Conservation (phyloP, 2,888 invertebrate genomes). For the Latrodectus elegans region DNA sequence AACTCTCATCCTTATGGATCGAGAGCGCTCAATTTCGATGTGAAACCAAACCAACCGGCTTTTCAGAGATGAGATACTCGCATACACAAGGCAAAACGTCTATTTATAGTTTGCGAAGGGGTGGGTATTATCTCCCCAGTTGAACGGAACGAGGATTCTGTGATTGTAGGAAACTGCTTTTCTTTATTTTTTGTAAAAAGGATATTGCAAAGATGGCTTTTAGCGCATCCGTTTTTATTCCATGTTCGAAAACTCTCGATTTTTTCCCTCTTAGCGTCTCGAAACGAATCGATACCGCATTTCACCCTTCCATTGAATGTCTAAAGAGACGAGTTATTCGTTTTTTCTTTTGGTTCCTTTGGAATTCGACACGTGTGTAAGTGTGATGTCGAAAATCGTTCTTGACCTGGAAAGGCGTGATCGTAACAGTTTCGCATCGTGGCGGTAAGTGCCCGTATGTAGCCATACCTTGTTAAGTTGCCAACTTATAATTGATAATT, state of each 20-base stretch:
- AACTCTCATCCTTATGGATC: neutral
- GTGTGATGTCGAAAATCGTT: neutral
- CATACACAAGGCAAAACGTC: conserved; percentile 10
- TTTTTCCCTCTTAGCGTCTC: too few species aligned
- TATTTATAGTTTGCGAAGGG: conserved; percentile 54
- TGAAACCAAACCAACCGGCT: neutral
- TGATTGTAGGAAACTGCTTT: conserved; percentile 44
- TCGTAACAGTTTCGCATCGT: neutral
- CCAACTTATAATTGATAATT: too few species aligned
- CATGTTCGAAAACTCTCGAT: too few species aligned
- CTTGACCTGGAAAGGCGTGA: neutral
- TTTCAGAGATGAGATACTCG: neutral
- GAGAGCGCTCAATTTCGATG: neutral
- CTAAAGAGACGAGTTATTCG: too few species aligned
- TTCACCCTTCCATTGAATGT: too few species aligned
- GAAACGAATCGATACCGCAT: too few species aligned
- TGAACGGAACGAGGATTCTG: conserved; percentile 26
- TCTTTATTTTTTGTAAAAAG: conserved; percentile 43
- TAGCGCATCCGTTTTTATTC: too few species aligned
- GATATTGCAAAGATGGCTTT: conserved; percentile 39
- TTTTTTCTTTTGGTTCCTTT: neutral
- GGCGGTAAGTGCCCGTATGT: neutral
- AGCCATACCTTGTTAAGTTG: neutral
- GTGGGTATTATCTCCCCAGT: conserved; percentile 46
- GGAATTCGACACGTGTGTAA: neutral